Base-by-base conservation (phyloP, 2,797 vertebrate species). In the Silurus aristotelis region DNA sequence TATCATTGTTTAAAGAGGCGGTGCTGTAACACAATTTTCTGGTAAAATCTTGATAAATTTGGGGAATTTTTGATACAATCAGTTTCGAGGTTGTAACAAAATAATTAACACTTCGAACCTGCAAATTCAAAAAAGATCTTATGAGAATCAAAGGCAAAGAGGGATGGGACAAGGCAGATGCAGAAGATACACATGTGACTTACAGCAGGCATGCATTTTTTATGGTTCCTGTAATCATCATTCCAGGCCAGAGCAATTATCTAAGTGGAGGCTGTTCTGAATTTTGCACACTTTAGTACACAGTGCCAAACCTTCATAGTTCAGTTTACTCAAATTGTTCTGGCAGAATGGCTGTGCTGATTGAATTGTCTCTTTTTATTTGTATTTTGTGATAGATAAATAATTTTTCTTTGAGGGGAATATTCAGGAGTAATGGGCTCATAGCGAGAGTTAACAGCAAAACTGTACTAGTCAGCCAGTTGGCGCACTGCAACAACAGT, bases 131-230 rank as follows among this genome's bases (percentile, higher is more conserved):
- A 25, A 31, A 66, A 67, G 22, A 81, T 31, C 22, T 6, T 2
- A 0, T 43, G 46, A 73, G 79, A 61, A 67, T 73, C 7, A 10
- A 63, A 63, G 61, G n/a, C 79, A 58, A 46, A 64, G 7, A 73
- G 56, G 15, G 60, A 78, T 79, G 20, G 12, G 77, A 46, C 7
- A 43, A 19, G 31, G 38, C 52, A 63, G 27, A 71, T 56, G 73
- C 22, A 17, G 48, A 83, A 70, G 17, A 78, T 48, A 12, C 43
- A 80, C 73, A 80, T 10, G 67, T 66, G 67, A 63, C 82, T 67
- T 82, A n/a, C 25, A 85, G 84, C 46, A 82, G 80, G 46, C 85
- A 86, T 82, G 73, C 64, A 83, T 83, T 83, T 83, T 70, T 86
- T 83, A 84, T 84, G 82, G 58, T 60, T 80, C 12, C 52, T 68